Base-by-base conservation (phyloP, 1,140 invertebrate genomes). In the Drosophila kepulauana region DNA sequence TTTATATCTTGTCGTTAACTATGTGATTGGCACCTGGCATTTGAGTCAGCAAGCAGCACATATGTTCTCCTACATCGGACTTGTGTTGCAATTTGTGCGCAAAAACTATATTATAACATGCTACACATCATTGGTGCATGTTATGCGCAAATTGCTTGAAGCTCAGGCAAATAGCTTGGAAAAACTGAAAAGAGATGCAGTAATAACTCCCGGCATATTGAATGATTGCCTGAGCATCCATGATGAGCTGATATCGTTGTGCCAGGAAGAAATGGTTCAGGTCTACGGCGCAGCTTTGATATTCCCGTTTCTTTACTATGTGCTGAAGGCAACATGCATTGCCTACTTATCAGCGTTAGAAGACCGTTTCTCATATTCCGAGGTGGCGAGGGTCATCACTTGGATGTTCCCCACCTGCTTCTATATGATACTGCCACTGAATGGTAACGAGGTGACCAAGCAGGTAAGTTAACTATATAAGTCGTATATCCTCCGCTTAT, bases 381-480 rank as follows among this genome's bases (percentile, higher is more conserved):
- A 82, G 15, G 2, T 72, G 0, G 0, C 48, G 0, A 0, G 8
- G 1, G 63, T 76, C 0, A 0, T 69, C 0, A 8, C 5, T 8
- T 87, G 85, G 82, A 35, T 89, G 1, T 5, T n/a, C 0, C 82
- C 85, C 0, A 46, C 74, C 11, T n/a, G 64, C 20, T 48, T 86
- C 15, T 84, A 85, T 16, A 48, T 78, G 51, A 35, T 38, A 46
- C 28, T 85, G 8, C 81, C 82, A 3, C 13, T 82, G 6, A 54
- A 10, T 0, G 48, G 61, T 2, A 84, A 86, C 54, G 62, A 81
- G 38, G 35, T 82, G 11, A 45, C 28, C 25, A 70, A 69, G n/a
- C 73, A 86, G 81, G 81, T 86, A 48, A 84, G 82, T 75, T 46
- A 13, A 7, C 1, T 45, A 20, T 1, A 57, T 16, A 5, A 56